Percentiles rank a stretch among this genome's conserved stretches.
Evolutionary conservation across 2,797 vertebrate genomes (phyloP).

Genomic region (Rousettus madagascariensis): DNA sequence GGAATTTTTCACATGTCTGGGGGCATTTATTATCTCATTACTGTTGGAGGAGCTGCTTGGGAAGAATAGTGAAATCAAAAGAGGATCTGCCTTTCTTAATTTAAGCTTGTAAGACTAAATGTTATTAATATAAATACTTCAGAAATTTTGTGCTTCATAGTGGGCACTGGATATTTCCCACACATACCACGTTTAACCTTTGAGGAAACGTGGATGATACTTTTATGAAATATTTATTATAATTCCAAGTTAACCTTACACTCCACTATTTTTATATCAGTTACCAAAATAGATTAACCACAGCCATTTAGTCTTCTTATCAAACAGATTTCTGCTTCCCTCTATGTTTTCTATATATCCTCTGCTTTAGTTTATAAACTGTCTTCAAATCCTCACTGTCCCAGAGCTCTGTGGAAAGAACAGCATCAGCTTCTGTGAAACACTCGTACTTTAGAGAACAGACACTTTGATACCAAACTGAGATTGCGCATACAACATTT

Average conservation of each 20-base stretch:
- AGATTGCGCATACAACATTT: not conserved
- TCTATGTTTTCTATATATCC: not conserved
- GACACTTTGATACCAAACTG: not conserved
- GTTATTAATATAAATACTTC: not conserved
- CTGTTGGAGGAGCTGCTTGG: not conserved
- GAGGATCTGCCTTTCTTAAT: not conserved
- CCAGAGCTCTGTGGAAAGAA: not conserved
- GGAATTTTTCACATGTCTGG: not conserved
- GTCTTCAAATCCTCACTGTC: not conserved
- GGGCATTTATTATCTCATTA: not conserved
- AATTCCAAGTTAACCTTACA: not conserved
- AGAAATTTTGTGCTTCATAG: not conserved
- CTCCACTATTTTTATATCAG: not conserved
- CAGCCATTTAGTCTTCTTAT: not conserved
- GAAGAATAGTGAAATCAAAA: not conserved
- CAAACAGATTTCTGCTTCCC: not conserved
- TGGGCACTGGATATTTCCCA: not conserved
- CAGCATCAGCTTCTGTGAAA: not conserved
- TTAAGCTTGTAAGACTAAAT: not conserved
- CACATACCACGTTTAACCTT: not conserved
- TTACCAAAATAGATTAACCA: not conserved
- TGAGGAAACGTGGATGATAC: not conserved
- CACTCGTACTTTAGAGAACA: not conserved
- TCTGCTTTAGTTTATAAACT: not conserved
- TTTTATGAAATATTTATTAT: not conserved